These are phyloP conservation scores for Chlorospingus semifuscus DNA, from an alignment of 2,797 vertebrate genomes.

Conservation along the genomic window DNA sequence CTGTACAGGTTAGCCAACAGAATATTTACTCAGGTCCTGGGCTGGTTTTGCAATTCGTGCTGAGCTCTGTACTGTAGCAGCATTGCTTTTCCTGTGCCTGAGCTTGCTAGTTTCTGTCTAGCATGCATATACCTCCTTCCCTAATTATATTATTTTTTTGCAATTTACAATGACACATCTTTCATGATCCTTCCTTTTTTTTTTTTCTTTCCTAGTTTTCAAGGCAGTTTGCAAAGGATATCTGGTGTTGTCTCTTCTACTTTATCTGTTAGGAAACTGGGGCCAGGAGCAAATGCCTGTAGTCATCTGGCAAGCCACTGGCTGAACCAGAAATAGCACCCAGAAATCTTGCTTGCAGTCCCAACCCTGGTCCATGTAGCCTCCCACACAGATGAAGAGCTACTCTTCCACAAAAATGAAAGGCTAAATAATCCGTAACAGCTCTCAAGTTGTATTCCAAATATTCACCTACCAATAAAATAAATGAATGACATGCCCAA, in stretches of 20 bases:
- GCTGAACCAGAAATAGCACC: not conserved
- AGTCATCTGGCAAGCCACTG: not conserved
- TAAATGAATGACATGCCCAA: not conserved
- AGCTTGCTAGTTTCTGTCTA: not conserved
- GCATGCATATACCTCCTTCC: not conserved
- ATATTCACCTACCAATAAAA: not conserved
- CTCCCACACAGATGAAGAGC: not conserved
- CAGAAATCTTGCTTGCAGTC: not conserved
- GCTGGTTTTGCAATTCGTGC: not conserved
- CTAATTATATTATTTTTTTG: not conserved
- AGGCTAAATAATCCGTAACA: not conserved
- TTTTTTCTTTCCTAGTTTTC: not conserved
- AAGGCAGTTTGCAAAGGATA: not conserved
- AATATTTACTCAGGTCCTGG: not conserved
- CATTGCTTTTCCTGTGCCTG: not conserved
- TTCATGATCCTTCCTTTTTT: not conserved
- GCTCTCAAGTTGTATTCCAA: not conserved
- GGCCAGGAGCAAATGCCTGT: not conserved
- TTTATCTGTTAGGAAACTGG: slow-evolving; percentile 6
- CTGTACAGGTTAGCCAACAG: not conserved
- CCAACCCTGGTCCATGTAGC: not conserved
- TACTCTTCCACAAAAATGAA: not conserved
- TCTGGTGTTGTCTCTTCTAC: not conserved
- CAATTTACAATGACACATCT: not conserved
- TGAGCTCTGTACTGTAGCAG: not conserved